These are phyloP conservation scores for Elachura formosa DNA, from an alignment of 2,113 vertebrate genomes.

Conservation along the genomic window DNA sequence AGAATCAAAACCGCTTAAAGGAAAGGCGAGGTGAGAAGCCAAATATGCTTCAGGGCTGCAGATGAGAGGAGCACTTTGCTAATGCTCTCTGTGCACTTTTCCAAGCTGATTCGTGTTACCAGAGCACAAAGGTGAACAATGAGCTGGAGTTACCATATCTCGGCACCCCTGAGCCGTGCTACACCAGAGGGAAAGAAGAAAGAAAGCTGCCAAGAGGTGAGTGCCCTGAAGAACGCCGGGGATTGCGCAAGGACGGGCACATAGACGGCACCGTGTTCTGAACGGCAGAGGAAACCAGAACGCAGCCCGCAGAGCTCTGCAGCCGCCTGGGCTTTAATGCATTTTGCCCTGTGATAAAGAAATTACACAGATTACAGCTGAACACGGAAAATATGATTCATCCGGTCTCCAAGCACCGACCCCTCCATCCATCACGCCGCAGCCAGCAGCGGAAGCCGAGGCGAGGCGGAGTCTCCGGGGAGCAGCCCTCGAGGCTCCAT, in stretches of 20 bases:
- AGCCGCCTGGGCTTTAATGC: neutral
- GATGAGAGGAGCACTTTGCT: neutral
- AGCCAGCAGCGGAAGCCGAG: neutral
- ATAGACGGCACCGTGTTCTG: neutral
- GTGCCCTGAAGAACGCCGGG: accelerated
- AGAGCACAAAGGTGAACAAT: neutral
- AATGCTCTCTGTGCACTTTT: neutral
- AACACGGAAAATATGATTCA: constrained; percentile 10
- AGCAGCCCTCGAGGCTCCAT: neutral
- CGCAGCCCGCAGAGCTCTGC: neutral
- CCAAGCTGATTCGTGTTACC: accelerated
- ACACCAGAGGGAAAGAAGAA: neutral
- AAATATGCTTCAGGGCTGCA: neutral
- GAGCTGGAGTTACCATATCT: neutral
- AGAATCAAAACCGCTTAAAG: neutral
- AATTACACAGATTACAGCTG: neutral
- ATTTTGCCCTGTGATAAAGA: neutral
- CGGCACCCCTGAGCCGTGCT: neutral
- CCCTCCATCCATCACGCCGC: neutral
- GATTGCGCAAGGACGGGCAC: neutral
- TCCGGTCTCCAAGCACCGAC: neutral
- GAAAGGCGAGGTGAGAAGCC: neutral
- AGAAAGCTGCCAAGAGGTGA: neutral
- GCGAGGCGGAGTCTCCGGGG: neutral
- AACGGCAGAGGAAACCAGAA: neutral